Base-by-base conservation (phyloP, 1,140 invertebrate species). In the Bacillus rossius region DNA sequence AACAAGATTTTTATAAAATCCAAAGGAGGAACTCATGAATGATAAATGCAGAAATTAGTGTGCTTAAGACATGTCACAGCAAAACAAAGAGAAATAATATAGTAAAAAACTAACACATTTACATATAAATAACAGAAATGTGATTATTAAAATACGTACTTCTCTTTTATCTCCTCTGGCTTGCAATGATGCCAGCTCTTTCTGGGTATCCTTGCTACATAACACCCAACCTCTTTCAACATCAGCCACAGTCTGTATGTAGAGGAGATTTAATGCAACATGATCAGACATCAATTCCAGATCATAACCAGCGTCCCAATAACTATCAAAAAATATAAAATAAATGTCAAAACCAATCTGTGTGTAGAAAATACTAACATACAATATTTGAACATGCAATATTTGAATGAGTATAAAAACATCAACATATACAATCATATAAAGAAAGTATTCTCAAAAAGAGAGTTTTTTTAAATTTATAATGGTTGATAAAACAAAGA, bases 251-350 rank as follows among this genome's bases (percentile, higher is more conserved):
- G 89, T 85, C 82, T 98, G 94, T 53, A 88, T 79, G 71, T 94
- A 96, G 0, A 98, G 74, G 40, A 98, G 76, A 74, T 95, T 92
- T 65, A 94, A 73, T 5, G 90, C 87, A 16, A 93, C 81, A 59
- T 83, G 80, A 75, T 96, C 86, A 51, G 81, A 80, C 70, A 93
- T 81, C 49, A 97, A 73, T 67, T 92, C 85, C 47, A 86, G 74
- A 76, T 98, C 94, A 77, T 87, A 90, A 38, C 75, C 79, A 14
- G 82, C 76, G 72, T 97, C 91, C 95, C 94, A 98, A 70, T 91
- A 96, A 77, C 91, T 92, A 71, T 57, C 81, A 79, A 57, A 56
- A 52, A 61, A 65, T 64, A 55, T 53, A 55, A 66, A 51, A 50
- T 34, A 57, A 22, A 25, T 51, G 34, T 14, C 7, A 57, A 50